phyloP scores from a whole-genome alignment of 2,888 invertebrate genomes.

The Athripsodes cinereus region DNA sequence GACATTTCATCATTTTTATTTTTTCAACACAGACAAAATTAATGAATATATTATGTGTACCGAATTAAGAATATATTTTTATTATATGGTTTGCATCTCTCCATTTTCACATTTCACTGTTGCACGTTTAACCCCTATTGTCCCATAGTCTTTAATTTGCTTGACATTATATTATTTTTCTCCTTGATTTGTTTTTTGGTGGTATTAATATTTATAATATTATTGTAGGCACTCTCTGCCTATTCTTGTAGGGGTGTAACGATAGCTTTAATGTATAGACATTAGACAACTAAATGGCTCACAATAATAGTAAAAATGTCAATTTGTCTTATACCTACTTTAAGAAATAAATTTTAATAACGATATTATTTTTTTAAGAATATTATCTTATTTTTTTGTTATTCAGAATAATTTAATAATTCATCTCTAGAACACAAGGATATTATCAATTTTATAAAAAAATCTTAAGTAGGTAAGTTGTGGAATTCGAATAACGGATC shows the following conservation, averaged over 20 bases:
- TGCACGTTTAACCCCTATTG: slow-evolving; percentile 17
- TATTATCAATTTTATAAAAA: background rate
- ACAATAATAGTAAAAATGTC: too few relatives aligned
- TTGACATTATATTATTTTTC: slow-evolving; percentile 27
- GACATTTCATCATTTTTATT: too few relatives aligned
- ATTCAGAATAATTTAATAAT: background rate
- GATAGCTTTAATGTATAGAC: background rate
- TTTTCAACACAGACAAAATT: too few relatives aligned
- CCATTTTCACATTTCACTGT: slow-evolving; percentile 5
- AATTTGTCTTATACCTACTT: too few relatives aligned
- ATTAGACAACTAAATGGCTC: too few relatives aligned
- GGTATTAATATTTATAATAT: slow-evolving; percentile 28
- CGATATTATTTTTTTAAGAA: background rate
- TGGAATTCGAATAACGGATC: too few relatives aligned
- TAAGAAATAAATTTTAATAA: too few relatives aligned
- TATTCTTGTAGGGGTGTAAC: background rate
- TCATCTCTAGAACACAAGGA: background rate
- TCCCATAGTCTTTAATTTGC: slow-evolving; percentile 28
- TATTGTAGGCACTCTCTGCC: slow-evolving; percentile 2
- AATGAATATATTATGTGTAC: too few relatives aligned
- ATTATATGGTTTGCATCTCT: slow-evolving; percentile 18
- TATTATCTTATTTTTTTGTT: background rate
- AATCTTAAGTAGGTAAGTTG: too few relatives aligned
- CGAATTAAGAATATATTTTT: too few relatives aligned
- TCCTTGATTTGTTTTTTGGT: slow-evolving; percentile 27